Base-by-base conservation (phyloP, 2,888 invertebrate species). In the Priocnemis perturbator region DNA sequence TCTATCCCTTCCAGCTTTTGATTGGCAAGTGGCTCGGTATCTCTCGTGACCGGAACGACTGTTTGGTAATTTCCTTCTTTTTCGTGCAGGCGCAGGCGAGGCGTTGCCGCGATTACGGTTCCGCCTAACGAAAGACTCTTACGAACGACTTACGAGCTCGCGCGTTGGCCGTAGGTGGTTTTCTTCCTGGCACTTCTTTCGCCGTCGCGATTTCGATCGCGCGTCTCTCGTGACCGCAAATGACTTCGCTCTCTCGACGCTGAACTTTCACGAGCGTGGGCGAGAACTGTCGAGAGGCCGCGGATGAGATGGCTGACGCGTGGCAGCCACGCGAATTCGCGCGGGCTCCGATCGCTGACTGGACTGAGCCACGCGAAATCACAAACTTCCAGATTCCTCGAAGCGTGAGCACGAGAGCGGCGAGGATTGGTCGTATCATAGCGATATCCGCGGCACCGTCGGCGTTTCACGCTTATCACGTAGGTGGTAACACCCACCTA, bases 281-380 rank as follows among this genome's bases (percentile, higher is more conserved):
- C 37, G 56, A 56, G 48, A 56, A 55, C 44, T 47, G 60, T 60
- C 20, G 57, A 47, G 60, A 60, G 26, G 61, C 26, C 14, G 26
- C 5, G 55, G 45, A 20, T 30, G 57, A 57, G 47, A 72, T 67
- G 50, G 52, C 66, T 68, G 78, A 78, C 78, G 78, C 69, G 63
- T 74, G 73, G 65, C 71, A 69, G 75, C 76, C 77, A 75, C 77
- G 81, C 74, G 72, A 81, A 69, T 59, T 65, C 69, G 60, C 62
- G 59, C 56, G 65, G 59, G 64, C 59, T 52, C 60, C 44, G 67
- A 74, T 73, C 53, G 56, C 60, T 60, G 72, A 64, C 63, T 65
- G 73, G 69, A 61, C 65, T 75, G 56, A 79, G 61, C 81, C 79
- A 78, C 81, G 81, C 81, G 76, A 79, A 81, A 81, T 76, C 76